These are phyloP conservation scores for Falcunculus frontatus DNA, from an alignment of 2,113 vertebrate species.

Conservation along the genomic window DNA sequence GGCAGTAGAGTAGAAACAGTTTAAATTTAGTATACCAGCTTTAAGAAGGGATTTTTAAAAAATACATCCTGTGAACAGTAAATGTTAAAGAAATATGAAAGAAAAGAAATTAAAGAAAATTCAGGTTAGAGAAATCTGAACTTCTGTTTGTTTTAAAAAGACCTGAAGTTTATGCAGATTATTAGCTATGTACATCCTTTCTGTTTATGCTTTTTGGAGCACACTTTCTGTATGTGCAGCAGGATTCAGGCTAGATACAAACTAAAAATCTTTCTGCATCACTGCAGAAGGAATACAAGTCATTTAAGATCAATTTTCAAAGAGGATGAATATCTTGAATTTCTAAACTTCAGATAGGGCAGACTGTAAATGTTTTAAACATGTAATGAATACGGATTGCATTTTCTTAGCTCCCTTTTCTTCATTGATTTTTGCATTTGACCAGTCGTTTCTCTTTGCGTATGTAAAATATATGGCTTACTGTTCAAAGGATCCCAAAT, in stretches of 20 bases:
- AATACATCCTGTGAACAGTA: background rate
- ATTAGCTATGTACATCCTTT: background rate
- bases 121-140: background rate
- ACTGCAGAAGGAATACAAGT: background rate
- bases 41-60: background rate
- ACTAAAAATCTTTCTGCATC: background rate
- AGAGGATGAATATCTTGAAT: background rate
- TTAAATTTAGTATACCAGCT: background rate
- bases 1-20: background rate
- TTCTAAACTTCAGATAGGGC: background rate
- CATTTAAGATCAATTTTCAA: background rate
- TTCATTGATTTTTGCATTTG: constrained; percentile 18
- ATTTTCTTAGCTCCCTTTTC: constrained; percentile 18
- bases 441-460: background rate
- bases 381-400: constrained; percentile 24
- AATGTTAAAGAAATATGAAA: background rate
- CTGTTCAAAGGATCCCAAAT: constrained; percentile 13
- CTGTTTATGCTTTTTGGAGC: background rate
- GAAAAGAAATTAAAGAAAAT: too few species aligned
- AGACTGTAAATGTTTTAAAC: constrained; percentile 13
- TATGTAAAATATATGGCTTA: background rate
- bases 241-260: background rate
- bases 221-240: background rate
- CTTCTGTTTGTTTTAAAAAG: background rate
- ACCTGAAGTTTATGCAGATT: background rate